Conservation (phyloP, 1,140 invertebrate genomes). For the Hylaeus anthracinus region DNA sequence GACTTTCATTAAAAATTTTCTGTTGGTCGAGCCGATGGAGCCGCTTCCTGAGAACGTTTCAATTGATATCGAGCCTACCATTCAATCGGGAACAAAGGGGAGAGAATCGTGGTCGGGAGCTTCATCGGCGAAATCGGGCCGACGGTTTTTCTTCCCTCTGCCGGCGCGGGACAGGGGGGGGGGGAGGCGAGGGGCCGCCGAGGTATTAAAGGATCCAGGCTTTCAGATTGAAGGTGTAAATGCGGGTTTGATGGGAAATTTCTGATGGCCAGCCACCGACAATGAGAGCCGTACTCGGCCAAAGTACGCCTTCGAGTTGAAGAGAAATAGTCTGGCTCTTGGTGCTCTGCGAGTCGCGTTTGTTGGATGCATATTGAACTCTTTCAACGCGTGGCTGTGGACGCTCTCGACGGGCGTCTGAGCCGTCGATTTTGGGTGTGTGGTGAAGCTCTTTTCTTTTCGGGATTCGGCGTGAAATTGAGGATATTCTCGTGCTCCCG, state of each 20-base stretch:
- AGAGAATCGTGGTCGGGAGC: constrained; percentile 7
- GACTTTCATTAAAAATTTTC: constrained; percentile 65
- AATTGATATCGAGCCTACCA: constrained; percentile 63
- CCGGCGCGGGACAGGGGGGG: not conserved
- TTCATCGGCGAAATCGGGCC: constrained; percentile 31
- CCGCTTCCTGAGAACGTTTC: constrained; percentile 43
- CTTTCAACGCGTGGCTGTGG: not conserved
- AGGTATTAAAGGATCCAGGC: constrained; percentile 39
- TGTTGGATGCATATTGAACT: not conserved
- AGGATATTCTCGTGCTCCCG: too few species aligned
- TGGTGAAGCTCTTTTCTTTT: too few species aligned
- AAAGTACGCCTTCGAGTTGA: not conserved
- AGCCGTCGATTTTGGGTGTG: too few species aligned
- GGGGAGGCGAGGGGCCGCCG: not conserved
- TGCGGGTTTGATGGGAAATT: constrained; percentile 46
- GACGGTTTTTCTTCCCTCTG: constrained; percentile 23
- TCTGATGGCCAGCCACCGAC: constrained; percentile 18
- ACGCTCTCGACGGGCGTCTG: too few species aligned
- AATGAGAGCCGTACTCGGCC: not conserved
- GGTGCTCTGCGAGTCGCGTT: not conserved
- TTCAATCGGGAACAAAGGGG: constrained; percentile 54
- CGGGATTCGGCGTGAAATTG: too few species aligned
- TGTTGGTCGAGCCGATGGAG: constrained; percentile 54
- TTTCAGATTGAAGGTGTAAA: constrained; percentile 43
- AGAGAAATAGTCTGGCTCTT: not conserved